Evolutionary conservation across 2,888 invertebrate species (phyloP), one percentile per base, ranked within the genome.

Genomic region (Metalampra italica): DNA sequence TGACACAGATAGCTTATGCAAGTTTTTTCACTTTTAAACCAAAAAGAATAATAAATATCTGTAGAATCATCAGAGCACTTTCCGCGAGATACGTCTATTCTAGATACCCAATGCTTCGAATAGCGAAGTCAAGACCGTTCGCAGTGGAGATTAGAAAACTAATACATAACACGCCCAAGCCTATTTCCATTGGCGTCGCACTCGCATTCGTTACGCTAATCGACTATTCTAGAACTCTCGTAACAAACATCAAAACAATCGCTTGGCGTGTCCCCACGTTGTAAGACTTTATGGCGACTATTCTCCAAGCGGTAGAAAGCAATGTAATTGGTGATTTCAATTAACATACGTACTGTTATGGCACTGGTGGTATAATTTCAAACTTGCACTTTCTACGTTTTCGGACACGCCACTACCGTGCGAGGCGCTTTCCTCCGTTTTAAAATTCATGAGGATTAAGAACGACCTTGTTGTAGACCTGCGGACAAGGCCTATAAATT

Each of bases 371-470:
- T 74, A n/a, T n/a, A 75, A 75, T 73, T 78, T 73, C 66, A 61
- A 64, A 81, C 82, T 82, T 81, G 73, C 80, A 82, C 83, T 85
- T 86, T 85, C 85, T 82, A 82, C 76, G 56, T 60, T 68, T 73
- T 65, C 67, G 68, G 70, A 66, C 71, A 77, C 75, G 78, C 72
- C 60, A 77, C 75, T 76, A 76, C 76, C 74, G 74, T 72, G 57
- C 74, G 75, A 72, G 57, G 64, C 62, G 66, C 70, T 77, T 76
- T 76, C 69, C 71, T 68, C 61, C 60, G 43, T 15, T 74, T 75
- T 73, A 66, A 68, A 71, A 75, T 75, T 75, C 66, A 69, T 71
- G 68, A 59, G 73, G 60, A 66, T 66, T 59, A 57, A 53, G 43
- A 54, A 36, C 56, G 64, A 64, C 69, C 68, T 68, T 68, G 65